These are phyloP conservation scores for Amphipoea lucens DNA, from an alignment of 2,888 invertebrate genomes.

Conservation along the genomic window DNA sequence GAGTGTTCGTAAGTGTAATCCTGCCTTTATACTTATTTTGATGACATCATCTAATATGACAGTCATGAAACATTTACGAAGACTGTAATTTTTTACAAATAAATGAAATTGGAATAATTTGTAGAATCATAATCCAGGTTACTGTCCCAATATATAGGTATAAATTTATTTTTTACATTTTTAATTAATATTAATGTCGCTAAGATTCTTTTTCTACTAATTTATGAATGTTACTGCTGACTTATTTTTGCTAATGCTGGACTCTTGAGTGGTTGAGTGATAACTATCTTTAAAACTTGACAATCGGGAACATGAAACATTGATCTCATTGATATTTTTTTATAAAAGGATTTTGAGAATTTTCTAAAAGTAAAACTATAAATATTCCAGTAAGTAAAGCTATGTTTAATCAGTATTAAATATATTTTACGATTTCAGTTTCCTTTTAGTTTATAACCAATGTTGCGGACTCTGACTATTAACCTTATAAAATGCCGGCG, in stretches of 20 bases:
- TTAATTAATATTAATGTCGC: no score
- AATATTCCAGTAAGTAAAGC: slow-evolving; percentile 61
- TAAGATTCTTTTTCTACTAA: background rate
- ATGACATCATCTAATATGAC: slow-evolving; percentile 30
- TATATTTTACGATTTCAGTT: slow-evolving; percentile 55
- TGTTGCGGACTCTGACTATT: slow-evolving; percentile 86
- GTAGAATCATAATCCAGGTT: accelerated
- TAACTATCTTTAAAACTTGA: slow-evolving; percentile 39
- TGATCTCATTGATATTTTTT: slow-evolving; percentile 50
- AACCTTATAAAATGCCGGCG: slow-evolving; percentile 87
- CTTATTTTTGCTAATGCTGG: background rate
- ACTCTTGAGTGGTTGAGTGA: background rate
- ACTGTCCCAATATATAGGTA: accelerated
- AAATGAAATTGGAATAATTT: background rate
- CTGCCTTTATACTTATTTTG: slow-evolving; percentile 20
- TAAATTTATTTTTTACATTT: background rate
- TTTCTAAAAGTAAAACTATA: slow-evolving; percentile 34
- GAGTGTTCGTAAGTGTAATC: background rate
- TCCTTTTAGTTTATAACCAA: slow-evolving; percentile 68
- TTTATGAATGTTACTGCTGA: background rate
- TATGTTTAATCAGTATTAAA: slow-evolving; percentile 32
- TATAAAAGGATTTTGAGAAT: slow-evolving; percentile 16
- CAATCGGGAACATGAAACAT: slow-evolving; percentile 54
- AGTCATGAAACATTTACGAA: slow-evolving; percentile 23
- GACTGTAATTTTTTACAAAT: background rate